phyloP scores from a whole-genome alignment of 2,113 vertebrate genomes.

The Eulemur macaco region DNA sequence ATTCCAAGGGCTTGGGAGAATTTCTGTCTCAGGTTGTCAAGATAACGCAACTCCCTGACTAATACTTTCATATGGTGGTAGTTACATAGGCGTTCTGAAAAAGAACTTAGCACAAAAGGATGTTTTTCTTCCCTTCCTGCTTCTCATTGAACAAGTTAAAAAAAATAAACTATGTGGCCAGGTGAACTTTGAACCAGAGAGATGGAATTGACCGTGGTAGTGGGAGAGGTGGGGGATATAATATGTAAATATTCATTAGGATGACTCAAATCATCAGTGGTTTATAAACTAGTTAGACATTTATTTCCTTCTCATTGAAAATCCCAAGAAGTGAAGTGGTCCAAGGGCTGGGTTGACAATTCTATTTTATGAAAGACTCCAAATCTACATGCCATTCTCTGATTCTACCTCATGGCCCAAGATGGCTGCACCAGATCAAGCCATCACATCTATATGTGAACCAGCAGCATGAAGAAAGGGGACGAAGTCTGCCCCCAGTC shows the following conservation, averaged over 20 bases:
- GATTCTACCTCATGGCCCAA: neutral
- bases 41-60: neutral
- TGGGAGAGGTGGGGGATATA: neutral
- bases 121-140: neutral
- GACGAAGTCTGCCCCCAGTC: neutral
- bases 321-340: neutral
- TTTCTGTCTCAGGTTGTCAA: neutral
- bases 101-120: neutral
- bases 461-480: neutral
- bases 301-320: neutral
- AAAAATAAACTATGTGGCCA: accelerated
- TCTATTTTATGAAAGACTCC: neutral
- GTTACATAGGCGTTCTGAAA: neutral
- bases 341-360: neutral
- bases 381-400: neutral
- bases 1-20: neutral
- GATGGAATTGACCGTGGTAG: neutral
- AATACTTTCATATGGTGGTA: accelerated
- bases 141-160: neutral
- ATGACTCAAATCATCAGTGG: neutral
- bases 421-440: neutral
- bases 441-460: neutral
- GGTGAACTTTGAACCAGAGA: neutral
- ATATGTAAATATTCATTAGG: neutral
- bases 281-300: neutral